A percentile compares a stretch with the other conserved stretches of the same genome.
Evolutionary conservation across 2,113 vertebrate species (phyloP).

Genomic region (Takifugu flavidus): DNA sequence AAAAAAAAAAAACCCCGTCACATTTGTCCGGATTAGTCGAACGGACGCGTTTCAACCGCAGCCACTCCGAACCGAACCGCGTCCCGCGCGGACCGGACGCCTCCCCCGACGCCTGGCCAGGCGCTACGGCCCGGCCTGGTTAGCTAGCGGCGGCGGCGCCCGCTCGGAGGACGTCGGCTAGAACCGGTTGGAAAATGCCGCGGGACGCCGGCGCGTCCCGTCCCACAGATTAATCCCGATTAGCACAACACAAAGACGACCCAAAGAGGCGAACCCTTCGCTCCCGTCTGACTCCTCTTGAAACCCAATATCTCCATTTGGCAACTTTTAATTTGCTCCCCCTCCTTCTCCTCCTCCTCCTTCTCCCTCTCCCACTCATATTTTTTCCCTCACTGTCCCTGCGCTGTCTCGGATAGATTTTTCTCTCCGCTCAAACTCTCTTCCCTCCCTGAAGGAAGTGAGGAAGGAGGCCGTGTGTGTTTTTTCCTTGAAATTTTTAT

Average conservation of each 20-base stretch:
- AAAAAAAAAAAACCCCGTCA: constrained; percentile 42
- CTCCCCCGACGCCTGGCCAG: constrained; percentile 15
- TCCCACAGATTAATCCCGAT: constrained; percentile 75
- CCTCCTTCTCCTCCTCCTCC: constrained; percentile 73
- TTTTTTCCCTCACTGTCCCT: constrained; percentile 80
- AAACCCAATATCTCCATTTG: constrained; percentile 99
- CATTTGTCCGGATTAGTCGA: constrained; percentile 43
- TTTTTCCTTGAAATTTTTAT: constrained; percentile 99
- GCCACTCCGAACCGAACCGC: not conserved
- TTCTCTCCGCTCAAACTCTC: constrained; percentile 82
- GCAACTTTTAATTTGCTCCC: constrained; percentile 99
- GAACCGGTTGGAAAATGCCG: constrained; percentile 52
- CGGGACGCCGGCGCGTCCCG: constrained; percentile 45
- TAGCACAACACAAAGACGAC: constrained; percentile 78
- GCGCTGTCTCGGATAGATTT: constrained; percentile 91
- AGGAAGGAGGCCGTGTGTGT: constrained; percentile 94
- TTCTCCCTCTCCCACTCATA: constrained; percentile 86
- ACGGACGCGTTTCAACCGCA: constrained; percentile 23
- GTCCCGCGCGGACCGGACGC: constrained; percentile 10
- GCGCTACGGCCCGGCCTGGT: constrained; percentile 56
- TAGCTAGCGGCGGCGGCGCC: constrained; percentile 67
- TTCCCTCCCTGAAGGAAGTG: constrained; percentile 92
- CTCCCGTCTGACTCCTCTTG: constrained; percentile 87
- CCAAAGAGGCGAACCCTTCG: constrained; percentile 77
- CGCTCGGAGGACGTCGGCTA: constrained; percentile 39